A percentile compares a stretch with the other conserved stretches of the same genome.
Evolutionary conservation across 2,888 invertebrate species (phyloP).

Genomic region (Parnassius smintheus): DNA sequence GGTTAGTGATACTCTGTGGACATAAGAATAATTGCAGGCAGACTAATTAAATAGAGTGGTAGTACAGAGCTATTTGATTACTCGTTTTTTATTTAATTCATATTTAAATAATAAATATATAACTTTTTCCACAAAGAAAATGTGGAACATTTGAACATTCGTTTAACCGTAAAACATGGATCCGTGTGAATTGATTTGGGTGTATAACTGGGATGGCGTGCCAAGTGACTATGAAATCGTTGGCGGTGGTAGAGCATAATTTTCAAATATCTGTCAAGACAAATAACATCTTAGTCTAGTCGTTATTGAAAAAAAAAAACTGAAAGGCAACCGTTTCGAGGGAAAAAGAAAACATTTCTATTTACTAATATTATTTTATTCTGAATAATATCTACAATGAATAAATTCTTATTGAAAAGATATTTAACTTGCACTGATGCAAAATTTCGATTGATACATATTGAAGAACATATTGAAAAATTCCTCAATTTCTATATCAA

Average conservation of each 20-base stretch:
- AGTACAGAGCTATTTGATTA: neutral
- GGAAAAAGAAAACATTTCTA: no score
- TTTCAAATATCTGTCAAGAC: constrained; percentile 22
- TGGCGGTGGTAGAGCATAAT: constrained; percentile 22
- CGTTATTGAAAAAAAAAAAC: constrained; percentile 21
- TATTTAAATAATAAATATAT: neutral
- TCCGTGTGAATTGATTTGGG: constrained; percentile 23
- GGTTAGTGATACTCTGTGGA: neutral
- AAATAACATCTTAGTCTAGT: constrained; percentile 8
- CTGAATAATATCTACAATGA: no score
- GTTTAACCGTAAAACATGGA: constrained; percentile 7
- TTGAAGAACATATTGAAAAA: constrained; percentile 19
- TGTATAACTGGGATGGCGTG: constrained; percentile 13
- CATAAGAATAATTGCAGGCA: neutral
- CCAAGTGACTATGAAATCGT: constrained; percentile 24
- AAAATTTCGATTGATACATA: no score
- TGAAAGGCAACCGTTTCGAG: no score
- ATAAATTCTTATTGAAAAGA: no score
- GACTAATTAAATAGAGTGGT: neutral
- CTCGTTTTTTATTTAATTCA: neutral
- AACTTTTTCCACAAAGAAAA: neutral
- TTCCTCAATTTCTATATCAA: constrained; percentile 52
- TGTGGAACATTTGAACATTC: neutral
- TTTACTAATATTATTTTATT: no score
- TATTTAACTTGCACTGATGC: no score